phyloP scores from a whole-genome alignment of 2,113 vertebrate species.

The Pterocles gutturalis region DNA sequence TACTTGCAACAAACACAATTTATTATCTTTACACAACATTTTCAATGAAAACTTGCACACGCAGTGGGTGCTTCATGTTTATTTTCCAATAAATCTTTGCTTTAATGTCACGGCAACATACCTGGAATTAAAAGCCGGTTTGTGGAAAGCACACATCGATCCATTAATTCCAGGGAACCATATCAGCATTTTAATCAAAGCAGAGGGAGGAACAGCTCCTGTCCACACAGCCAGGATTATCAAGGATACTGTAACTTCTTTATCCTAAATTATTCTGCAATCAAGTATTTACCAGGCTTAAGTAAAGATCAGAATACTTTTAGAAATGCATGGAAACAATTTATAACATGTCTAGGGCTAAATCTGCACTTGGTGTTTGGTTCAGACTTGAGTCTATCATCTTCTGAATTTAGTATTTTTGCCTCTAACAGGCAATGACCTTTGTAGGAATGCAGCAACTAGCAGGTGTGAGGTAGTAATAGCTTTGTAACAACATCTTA shows the following conservation, averaged over 20 bases:
- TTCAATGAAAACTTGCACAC: not conserved
- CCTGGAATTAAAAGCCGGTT: not conserved
- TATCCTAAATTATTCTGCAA: not conserved
- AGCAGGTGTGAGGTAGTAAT: not conserved
- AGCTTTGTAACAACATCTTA: rapidly evolving
- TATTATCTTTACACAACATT: not conserved
- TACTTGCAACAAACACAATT: not conserved
- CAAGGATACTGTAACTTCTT: not conserved
- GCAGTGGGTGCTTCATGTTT: not conserved
- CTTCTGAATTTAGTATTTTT: not conserved
- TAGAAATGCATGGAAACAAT: not conserved
- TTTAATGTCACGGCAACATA: not conserved
- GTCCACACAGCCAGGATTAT: not conserved
- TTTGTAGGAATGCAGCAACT: not conserved
- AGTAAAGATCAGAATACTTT: not conserved
- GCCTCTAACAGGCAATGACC: not conserved
- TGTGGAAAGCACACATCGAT: not conserved
- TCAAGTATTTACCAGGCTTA: not conserved
- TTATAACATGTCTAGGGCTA: not conserved
- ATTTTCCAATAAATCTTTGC: not conserved
- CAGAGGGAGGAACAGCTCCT: not conserved
- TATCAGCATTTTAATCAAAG: not conserved
- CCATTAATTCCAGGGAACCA: not conserved
- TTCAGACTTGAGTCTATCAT: not conserved
- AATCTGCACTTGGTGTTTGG: not conserved